Evolutionary conservation across 2,888 invertebrate species (phyloP).

Genomic region (Macrophya alboannulata): DNA sequence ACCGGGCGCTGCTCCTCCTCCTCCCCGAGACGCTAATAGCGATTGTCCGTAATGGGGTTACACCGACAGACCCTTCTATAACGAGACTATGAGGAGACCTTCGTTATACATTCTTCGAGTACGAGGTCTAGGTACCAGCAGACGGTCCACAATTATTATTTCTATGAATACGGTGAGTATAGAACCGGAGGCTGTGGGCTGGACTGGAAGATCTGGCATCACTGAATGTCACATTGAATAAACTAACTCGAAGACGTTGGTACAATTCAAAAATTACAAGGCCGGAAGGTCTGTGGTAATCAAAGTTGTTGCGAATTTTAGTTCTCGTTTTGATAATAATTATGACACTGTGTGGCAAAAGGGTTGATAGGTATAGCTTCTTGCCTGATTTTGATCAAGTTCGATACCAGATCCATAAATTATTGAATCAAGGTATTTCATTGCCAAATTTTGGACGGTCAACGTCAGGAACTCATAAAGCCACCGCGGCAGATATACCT

Average conservation of each 20-base stretch:
- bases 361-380: neutral
- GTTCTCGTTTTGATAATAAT: neutral
- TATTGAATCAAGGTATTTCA: no score
- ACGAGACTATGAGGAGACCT: constrained; percentile 20
- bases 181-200: constrained; percentile 39
- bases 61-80: constrained; percentile 16
- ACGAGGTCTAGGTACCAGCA: constrained; percentile 16
- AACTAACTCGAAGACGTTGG: neutral
- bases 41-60: constrained; percentile 70
- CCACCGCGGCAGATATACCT: neutral
- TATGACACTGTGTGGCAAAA: neutral
- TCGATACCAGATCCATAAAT: no score
- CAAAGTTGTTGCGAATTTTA: neutral
- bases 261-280: neutral
- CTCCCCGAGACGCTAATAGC: constrained; percentile 62
- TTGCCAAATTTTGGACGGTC: no score
- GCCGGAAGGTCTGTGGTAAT: neutral
- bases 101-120: constrained; percentile 16
- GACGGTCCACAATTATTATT: constrained; percentile 30
- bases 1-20: constrained; percentile 43
- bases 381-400: neutral
- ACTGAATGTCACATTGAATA: neutral
- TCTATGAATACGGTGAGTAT: neutral
- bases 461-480: neutral
- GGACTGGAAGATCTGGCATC: neutral